Evolutionary conservation across 2,113 vertebrate species (phyloP), one percentile per base, ranked within the genome.

Genomic region (Centrocercus urophasianus): DNA sequence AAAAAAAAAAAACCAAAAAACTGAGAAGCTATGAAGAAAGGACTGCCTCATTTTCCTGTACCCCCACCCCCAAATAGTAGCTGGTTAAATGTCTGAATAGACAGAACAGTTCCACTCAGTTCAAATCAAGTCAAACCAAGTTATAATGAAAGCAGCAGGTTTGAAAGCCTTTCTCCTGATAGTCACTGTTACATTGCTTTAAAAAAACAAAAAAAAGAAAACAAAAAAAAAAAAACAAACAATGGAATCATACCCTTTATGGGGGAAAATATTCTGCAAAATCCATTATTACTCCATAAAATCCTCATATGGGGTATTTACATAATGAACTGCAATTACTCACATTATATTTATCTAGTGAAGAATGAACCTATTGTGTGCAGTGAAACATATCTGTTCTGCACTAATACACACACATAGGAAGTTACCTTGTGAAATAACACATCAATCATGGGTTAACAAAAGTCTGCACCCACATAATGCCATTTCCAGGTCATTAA

Each of bases 291-390:
- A 43, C 21, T 94, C 83, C 36, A 54, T 71, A 72, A 78, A 84
- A 83, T 75, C 43, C 59, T 93, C 88, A 80, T 60, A 73, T 13
- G 34, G 47, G 22, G 54, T 91, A 88, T 95, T 96, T 93, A 95
- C 88, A 96, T 93, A 91, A 94, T 92, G 69, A 94, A 91, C 64
- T 79, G 71, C 75, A 96, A 93, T 95, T 96, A 96, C 81, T 87
- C 80, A 63, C 88, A 82, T 88, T 88, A 52, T 83, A 89, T 96
- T 96, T 96, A 83, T 59, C 83, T 59, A 71, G 66, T 48, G 52
- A 92, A 95, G 94, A 97, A 96, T 91, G 79, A 91, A 80, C 5
- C 70, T 64, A 88, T 65, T 92, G 90, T 88, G 84, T 32, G 78
- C 73, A 95, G 81, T 30, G 86, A 89, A 69, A 95, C 21, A 12